A percentile compares a stretch with the other conserved stretches of the same genome.
Evolutionary conservation across 2,888 invertebrate genomes (phyloP).

Genomic region (Eupithecia centaureata): DNA sequence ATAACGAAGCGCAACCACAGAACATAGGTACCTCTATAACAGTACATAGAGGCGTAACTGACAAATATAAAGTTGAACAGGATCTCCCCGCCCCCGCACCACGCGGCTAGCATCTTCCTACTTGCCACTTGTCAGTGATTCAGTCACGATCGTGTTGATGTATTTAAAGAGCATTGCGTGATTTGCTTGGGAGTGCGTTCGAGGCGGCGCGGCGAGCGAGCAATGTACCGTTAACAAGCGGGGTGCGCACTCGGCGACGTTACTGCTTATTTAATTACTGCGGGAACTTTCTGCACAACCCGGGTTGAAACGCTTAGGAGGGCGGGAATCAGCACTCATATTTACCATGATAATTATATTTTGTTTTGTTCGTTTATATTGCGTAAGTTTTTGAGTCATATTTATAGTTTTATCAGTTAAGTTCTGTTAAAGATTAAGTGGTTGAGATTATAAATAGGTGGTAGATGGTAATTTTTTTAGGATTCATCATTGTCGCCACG

Average conservation of each 20-base stretch:
- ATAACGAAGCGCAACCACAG: no score
- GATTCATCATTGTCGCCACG: no score
- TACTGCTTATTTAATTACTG: constrained; percentile 29
- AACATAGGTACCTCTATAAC: no score
- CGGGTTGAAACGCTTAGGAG: neutral
- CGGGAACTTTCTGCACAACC: constrained; percentile 1
- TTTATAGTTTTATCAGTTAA: neutral
- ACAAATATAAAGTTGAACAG: no score
- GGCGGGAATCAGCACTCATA: neutral
- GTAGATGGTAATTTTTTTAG: no score
- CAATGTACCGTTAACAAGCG: constrained; percentile 11
- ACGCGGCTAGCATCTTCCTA: no score
- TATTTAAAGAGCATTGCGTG: constrained; percentile 21
- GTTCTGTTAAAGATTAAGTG: neutral
- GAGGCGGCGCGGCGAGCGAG: neutral
- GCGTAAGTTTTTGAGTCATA: neutral
- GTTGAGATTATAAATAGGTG: no score
- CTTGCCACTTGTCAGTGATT: neutral
- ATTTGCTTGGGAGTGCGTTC: constrained; percentile 9
- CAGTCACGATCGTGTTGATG: constrained; percentile 22
- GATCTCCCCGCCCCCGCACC: constrained; percentile 19
- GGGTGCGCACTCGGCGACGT: constrained; percentile 9
- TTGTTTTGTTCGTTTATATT: neutral
- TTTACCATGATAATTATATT: neutral
- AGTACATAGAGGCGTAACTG: no score